A percentile compares a stretch with the other conserved stretches of the same genome.
These are phyloP conservation scores for Nycteola revayana DNA, from an alignment of 2,888 invertebrate genomes.

Conservation along the genomic window DNA sequence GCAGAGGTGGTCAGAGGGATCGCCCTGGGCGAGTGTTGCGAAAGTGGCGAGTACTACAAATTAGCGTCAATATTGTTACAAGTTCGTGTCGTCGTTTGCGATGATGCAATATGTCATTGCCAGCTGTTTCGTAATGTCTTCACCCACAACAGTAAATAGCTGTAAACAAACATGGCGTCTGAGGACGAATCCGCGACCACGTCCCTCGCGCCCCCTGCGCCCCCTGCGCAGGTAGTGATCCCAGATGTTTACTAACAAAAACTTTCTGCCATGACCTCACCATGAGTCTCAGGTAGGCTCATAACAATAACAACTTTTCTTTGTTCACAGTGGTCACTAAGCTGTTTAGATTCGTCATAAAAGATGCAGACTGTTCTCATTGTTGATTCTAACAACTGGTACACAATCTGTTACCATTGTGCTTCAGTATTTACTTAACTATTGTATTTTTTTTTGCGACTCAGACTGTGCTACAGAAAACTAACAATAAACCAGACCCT, in stretches of 20 bases:
- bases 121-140: constrained; percentile 59
- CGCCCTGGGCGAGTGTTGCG: constrained; percentile 32
- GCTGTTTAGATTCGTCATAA: neutral
- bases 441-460: too few relatives aligned
- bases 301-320: neutral
- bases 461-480: too few relatives aligned
- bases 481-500: too few relatives aligned
- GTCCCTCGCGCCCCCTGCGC: too few relatives aligned
- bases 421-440: too few relatives aligned
- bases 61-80: constrained; percentile 36
- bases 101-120: constrained; percentile 77
- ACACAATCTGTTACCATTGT: too few relatives aligned
- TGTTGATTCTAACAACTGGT: too few relatives aligned
- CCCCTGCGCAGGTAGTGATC: too few relatives aligned
- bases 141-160: constrained; percentile 26
- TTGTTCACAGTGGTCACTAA: constrained; percentile 8
- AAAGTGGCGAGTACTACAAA: constrained; percentile 47
- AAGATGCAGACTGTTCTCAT: too few relatives aligned
- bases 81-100: constrained; percentile 37
- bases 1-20: constrained; percentile 20
- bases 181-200: constrained; percentile 7
- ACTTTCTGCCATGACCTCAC: neutral
- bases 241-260: too few relatives aligned
- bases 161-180: constrained; percentile 56
- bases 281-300: neutral